These are phyloP conservation scores for Mus pahari DNA, from an alignment of 2,113 vertebrate genomes.

Conservation along the genomic window DNA sequence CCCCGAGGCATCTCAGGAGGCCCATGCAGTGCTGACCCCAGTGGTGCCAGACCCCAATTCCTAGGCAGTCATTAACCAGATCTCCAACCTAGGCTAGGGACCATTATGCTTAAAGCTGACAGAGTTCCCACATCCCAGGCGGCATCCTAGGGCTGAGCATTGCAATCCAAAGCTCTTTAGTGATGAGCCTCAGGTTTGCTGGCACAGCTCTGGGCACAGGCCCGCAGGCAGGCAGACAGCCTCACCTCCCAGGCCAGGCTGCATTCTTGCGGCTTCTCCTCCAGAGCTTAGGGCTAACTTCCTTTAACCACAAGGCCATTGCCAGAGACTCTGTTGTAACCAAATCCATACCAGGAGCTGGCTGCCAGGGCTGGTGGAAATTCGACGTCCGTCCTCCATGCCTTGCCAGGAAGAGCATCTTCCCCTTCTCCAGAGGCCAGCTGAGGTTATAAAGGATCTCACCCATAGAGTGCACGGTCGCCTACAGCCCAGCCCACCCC, in stretches of 20 bases:
- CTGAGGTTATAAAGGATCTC: accelerated
- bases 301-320: neutral
- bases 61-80: accelerated
- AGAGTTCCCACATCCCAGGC: no score
- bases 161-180: accelerated
- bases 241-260: accelerated
- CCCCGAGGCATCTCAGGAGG: accelerated
- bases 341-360: neutral
- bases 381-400: neutral
- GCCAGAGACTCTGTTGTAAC: neutral
- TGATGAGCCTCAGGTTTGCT: neutral
- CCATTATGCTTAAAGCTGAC: neutral
- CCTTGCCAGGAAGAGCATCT: neutral
- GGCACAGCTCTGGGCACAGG: neutral
- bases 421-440: neutral
- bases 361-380: neutral
- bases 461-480: accelerated
- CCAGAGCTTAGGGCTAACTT: neutral
- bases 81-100: accelerated
- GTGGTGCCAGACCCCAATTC: accelerated
- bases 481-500: accelerated
- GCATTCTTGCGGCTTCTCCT: neutral
- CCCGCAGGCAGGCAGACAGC: neutral
- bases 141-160: neutral
- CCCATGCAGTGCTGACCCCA: accelerated